A percentile compares a stretch with the other conserved stretches of the same genome.
Conservation (phyloP, 2,113 vertebrate species). For the Saccopteryx bilineata region DNA sequence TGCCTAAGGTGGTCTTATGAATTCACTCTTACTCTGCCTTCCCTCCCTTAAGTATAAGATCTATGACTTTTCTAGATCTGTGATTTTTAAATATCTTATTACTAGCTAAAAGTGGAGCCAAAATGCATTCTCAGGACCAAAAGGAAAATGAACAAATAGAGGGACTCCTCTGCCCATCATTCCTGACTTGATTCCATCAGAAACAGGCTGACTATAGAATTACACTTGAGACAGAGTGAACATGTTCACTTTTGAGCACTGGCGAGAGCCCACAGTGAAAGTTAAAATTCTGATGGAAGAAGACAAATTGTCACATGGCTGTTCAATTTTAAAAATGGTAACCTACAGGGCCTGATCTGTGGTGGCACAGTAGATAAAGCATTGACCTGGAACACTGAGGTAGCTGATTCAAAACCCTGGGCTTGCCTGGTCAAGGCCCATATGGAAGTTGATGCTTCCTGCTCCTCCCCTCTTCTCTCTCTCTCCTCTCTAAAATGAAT, state of each 20-base stretch:
- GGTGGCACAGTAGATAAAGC: too few species aligned
- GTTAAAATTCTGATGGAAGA: constrained; percentile 22
- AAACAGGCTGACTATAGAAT: constrained; percentile 23
- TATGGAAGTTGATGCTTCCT: too few species aligned
- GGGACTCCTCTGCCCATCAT: neutral
- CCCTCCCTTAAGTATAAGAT: neutral
- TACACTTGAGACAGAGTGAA: neutral
- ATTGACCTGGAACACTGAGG: too few species aligned
- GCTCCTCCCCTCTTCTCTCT: too few species aligned
- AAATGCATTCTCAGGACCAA: neutral
- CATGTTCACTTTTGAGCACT: neutral
- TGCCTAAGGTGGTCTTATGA: neutral
- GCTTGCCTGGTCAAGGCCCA: too few species aligned
- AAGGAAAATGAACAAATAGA: neutral
- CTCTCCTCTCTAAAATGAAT: too few species aligned
- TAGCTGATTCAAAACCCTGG: too few species aligned
- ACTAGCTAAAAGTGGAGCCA: neutral
- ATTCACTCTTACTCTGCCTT: neutral
- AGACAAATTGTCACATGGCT: neutral
- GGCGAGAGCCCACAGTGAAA: neutral
- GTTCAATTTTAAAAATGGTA: constrained; percentile 24
- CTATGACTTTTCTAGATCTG: neutral
- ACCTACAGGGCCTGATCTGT: too few species aligned
- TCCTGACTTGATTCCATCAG: neutral
- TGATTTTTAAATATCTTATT: neutral